Conservation (phyloP, 2,797 vertebrate genomes). For the Spinibarbus caldwelli region DNA sequence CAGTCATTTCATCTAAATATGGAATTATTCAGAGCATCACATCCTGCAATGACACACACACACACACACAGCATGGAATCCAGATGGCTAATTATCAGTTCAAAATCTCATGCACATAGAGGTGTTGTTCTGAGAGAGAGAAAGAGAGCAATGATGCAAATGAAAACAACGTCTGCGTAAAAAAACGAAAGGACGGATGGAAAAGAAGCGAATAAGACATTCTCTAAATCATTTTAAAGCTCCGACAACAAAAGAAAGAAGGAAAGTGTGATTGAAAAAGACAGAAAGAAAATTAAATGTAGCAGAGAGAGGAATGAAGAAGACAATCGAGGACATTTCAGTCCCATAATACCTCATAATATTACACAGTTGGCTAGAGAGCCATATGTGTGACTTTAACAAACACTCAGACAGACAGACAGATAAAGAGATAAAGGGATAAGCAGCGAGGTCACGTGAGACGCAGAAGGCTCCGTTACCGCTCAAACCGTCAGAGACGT, state of each 20-base stretch:
- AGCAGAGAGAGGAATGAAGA: conserved; percentile 26
- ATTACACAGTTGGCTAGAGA: conserved; percentile 11
- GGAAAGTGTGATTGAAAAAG: conserved; percentile 23
- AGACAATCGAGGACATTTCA: conserved; percentile 31
- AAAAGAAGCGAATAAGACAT: background rate
- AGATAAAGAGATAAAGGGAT: conserved; percentile 25
- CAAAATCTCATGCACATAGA: conserved; percentile 61
- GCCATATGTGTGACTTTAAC: conserved; percentile 19
- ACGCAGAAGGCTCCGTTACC: conserved; percentile 8
- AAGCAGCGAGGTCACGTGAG: background rate
- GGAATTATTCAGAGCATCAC: conserved; percentile 46
- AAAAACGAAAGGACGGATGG: background rate
- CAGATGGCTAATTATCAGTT: conserved; percentile 63
- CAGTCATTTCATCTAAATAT: conserved; percentile 52
- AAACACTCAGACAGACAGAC: conserved; percentile 19
- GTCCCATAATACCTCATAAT: conserved; percentile 27
- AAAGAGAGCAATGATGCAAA: conserved; percentile 25
- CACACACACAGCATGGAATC: conserved; percentile 44
- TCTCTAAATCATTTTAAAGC: conserved; percentile 24
- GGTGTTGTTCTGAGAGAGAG: conserved; percentile 50
- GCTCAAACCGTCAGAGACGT: conserved; percentile 7
- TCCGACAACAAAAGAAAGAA: background rate
- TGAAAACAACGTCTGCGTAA: conserved; percentile 14
- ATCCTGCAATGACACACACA: conserved; percentile 29
- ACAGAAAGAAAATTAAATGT: conserved; percentile 37